phyloP scores from a whole-genome alignment of 2,888 invertebrate species.

The Poecilus cupreus region DNA sequence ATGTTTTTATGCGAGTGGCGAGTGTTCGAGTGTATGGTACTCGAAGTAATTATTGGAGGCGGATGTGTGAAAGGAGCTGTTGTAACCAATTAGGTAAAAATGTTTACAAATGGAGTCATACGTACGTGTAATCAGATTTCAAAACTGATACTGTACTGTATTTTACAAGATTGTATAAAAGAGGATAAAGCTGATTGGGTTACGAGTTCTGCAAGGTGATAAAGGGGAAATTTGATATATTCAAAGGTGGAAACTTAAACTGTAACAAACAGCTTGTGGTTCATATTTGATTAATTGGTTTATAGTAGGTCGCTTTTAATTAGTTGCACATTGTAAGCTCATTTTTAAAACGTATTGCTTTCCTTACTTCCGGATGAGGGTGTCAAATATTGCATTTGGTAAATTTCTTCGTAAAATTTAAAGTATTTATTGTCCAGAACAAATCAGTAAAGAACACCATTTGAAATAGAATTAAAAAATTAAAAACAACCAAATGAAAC shows the following conservation, averaged over 20 bases:
- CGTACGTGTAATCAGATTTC: neutral
- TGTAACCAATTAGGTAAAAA: slow-evolving; percentile 27
- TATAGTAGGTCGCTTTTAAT: no score
- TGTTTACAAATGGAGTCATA: neutral
- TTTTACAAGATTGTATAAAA: neutral
- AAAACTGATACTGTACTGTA: neutral
- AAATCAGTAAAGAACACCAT: no score
- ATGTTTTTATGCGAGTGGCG: neutral
- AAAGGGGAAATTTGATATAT: neutral
- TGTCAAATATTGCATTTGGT: no score
- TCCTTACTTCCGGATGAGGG: no score
- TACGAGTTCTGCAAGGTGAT: neutral
- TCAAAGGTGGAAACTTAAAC: neutral
- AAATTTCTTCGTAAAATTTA: no score
- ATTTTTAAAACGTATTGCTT: no score
- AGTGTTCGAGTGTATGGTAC: neutral
- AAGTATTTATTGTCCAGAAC: no score
- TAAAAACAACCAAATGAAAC: no score
- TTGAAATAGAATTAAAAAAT: no score
- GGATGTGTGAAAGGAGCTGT: slow-evolving; percentile 25
- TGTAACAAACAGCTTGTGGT: neutral
- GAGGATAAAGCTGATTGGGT: neutral
- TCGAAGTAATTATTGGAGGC: slow-evolving; percentile 26
- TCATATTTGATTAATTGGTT: no score
- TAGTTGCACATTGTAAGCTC: no score